Evolutionary conservation across 1,140 invertebrate species (phyloP).

Genomic region (Anastatus disparis): DNA sequence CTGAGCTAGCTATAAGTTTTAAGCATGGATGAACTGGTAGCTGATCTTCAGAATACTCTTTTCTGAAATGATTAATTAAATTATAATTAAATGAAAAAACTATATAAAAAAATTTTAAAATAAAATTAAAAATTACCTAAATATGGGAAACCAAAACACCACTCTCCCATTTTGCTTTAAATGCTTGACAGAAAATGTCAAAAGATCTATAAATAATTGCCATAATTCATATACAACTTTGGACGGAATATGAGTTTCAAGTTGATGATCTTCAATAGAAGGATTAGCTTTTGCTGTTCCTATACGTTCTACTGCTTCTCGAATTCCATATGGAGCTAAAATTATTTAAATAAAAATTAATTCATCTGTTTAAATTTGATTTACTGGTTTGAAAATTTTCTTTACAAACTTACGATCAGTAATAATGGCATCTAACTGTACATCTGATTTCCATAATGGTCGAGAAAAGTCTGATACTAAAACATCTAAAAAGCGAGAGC

Average conservation of each 20-base stretch:
- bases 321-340: constrained; percentile 93
- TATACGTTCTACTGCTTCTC: constrained; percentile 89
- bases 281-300: constrained; percentile 75
- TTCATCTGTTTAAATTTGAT: constrained; percentile 45
- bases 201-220: constrained; percentile 84
- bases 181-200: constrained; percentile 83
- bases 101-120: constrained; percentile 9
- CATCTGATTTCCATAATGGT: constrained; percentile 77
- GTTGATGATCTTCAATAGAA: constrained; percentile 72
- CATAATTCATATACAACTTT: constrained; percentile 87
- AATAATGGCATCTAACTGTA: constrained; percentile 87
- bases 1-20: constrained; percentile 81
- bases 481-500: constrained; percentile 84
- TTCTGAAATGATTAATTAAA: constrained; percentile 64
- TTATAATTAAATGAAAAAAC: constrained; percentile 12
- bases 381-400: too few species aligned
- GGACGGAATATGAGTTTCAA: constrained; percentile 81
- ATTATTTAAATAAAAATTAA: constrained; percentile 38
- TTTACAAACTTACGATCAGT: constrained; percentile 87
- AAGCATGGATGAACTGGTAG: constrained; percentile 86
- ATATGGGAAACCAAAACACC: constrained; percentile 93
- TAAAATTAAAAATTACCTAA: constrained; percentile 68
- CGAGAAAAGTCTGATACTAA: constrained; percentile 90
- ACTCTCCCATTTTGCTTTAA: constrained; percentile 81
- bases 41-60: constrained; percentile 78